Conservation (phyloP, 2,113 vertebrate genomes). For the Macquaria australasica region DNA sequence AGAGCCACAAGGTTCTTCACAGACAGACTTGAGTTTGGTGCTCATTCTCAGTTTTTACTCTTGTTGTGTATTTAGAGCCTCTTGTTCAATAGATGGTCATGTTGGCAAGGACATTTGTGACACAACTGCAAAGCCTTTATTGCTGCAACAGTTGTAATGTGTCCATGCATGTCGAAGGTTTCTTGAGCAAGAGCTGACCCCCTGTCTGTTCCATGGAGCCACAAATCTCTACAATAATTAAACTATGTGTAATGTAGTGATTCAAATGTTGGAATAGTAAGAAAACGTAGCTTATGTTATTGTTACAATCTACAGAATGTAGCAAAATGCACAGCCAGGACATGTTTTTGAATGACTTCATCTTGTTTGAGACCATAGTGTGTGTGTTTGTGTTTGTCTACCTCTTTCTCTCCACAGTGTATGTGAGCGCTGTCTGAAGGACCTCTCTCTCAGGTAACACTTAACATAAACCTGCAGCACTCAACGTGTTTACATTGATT, state of each 20-base stretch:
- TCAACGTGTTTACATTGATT: not conserved
- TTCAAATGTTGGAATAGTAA: not conserved
- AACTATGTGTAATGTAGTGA: not conserved
- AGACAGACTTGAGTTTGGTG: not conserved
- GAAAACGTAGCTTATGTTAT: not conserved
- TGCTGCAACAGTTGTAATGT: not conserved
- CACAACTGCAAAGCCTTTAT: not conserved
- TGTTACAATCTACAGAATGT: not conserved
- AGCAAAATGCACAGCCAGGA: not conserved
- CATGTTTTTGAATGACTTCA: not conserved
- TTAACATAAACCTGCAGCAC: not conserved
- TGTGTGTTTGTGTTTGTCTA: not conserved
- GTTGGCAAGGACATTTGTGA: not conserved
- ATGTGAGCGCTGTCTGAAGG: constrained; percentile 74
- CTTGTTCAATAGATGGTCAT: not conserved
- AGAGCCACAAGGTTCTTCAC: not conserved
- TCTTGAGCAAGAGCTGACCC: not conserved
- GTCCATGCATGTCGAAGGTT: not conserved
- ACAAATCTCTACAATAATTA: not conserved
- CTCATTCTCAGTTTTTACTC: not conserved
- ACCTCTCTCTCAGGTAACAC: constrained; percentile 71
- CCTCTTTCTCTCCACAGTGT: constrained; percentile 54
- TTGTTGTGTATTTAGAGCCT: not conserved
- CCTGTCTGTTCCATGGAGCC: not conserved
- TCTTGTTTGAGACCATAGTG: not conserved